These are phyloP conservation scores for Drosophila maculinotata DNA, from an alignment of 2,888 invertebrate genomes.

Conservation along the genomic window DNA sequence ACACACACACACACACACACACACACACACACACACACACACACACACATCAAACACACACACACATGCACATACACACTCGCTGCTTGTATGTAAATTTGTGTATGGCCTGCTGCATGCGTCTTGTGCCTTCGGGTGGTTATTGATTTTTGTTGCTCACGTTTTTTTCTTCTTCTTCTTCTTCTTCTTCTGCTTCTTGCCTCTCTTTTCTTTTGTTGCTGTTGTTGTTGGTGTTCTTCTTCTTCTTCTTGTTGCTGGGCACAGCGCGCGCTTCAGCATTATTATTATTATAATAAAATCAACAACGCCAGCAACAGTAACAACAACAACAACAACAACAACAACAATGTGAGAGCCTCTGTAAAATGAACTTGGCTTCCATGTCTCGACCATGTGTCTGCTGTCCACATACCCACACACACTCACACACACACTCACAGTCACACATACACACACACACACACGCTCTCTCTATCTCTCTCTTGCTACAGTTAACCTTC, in stretches of 20 bases:
- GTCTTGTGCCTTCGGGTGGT: constrained; percentile 59
- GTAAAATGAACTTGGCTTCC: constrained; percentile 59
- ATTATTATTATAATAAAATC: constrained; percentile 79
- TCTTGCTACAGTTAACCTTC: too few relatives aligned
- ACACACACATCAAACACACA: constrained; percentile 1
- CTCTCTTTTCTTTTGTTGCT: constrained; percentile 4
- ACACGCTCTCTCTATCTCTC: not conserved
- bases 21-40: constrained; percentile 12
- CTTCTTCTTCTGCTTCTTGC: constrained; percentile 5
- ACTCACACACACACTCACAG: not conserved
- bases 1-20: constrained; percentile 8
- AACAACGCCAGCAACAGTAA: constrained; percentile 38
- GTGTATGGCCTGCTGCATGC: constrained; percentile 35
- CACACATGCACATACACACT: constrained; percentile 7
- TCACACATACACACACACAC: not conserved
- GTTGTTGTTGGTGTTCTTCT: too few relatives aligned
- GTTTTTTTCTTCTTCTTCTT: constrained; percentile 23
- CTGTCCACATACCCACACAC: constrained; percentile 13
- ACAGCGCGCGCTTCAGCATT: constrained; percentile 50
- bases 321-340: constrained; percentile 6
- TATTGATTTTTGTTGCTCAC: constrained; percentile 72
- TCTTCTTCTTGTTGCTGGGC: constrained; percentile 21
- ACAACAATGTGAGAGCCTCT: constrained; percentile 16
- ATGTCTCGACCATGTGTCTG: constrained; percentile 55
- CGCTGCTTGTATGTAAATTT: constrained; percentile 46